A percentile compares a stretch with the other conserved stretches of the same genome.
These are phyloP conservation scores for Neodiprion virginianus DNA, from an alignment of 1,140 invertebrate genomes.

Conservation along the genomic window DNA sequence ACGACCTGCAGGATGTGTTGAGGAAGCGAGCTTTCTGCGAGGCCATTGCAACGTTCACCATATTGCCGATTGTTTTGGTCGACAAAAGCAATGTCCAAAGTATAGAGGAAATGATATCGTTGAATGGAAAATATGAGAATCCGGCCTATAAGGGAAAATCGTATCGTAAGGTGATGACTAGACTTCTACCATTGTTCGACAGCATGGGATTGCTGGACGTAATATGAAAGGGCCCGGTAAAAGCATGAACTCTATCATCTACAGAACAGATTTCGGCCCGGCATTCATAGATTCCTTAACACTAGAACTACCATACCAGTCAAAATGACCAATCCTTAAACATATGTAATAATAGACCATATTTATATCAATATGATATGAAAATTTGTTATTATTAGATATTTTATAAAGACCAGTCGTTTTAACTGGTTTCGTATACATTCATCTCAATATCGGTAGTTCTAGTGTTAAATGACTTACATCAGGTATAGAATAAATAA, in stretches of 20 bases:
- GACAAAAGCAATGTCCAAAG: conserved; percentile 37
- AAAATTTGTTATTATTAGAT: too few species aligned
- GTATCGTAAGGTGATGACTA: conserved; percentile 36
- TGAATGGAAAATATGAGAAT: conserved; percentile 25
- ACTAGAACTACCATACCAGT: conserved; percentile 51
- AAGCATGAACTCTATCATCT: conserved; percentile 56
- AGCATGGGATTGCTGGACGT: conserved; percentile 43
- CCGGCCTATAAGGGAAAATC: conserved; percentile 20
- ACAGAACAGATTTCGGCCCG: conserved; percentile 37
- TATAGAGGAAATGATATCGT: conserved; percentile 41
- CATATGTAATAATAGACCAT: too few species aligned
- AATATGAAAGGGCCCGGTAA: neutral
- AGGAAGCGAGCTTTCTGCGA: conserved; percentile 41
- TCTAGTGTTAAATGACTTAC: too few species aligned
- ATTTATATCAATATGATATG: too few species aligned
- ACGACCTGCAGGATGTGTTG: conserved; percentile 46
- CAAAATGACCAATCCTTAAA: conserved; percentile 42
- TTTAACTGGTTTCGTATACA: conserved; percentile 47
- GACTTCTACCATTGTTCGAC: conserved; percentile 39
- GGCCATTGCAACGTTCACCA: conserved; percentile 36
- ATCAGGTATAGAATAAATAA: too few species aligned
- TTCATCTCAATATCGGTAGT: conserved; percentile 32
- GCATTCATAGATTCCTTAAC: conserved; percentile 33
- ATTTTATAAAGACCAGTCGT: too few species aligned
- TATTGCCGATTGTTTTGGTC: conserved; percentile 43